Percentiles rank a stretch among this genome's conserved stretches.
phyloP scores from a whole-genome alignment of 2,888 invertebrate genomes.

The Drosophila eohydei region DNA sequence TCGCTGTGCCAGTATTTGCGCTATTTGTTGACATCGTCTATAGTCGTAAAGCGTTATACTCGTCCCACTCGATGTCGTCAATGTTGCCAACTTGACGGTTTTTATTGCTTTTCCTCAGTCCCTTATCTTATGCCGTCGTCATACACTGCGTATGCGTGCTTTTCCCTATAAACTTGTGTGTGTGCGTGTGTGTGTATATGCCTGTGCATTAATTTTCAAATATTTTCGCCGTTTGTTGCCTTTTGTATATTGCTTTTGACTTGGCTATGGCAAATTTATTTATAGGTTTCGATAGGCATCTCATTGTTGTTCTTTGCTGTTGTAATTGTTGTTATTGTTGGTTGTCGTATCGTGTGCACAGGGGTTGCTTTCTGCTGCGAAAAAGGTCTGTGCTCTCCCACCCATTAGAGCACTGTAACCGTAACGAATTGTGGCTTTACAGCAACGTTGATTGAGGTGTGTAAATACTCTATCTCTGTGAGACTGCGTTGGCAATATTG shows the following conservation, averaged over 20 bases:
- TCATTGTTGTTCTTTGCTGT: slow-evolving; percentile 46
- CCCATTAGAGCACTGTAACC: slow-evolving; percentile 15
- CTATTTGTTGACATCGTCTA: slow-evolving; percentile 63
- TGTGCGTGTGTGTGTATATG: slow-evolving; percentile 33
- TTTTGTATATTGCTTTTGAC: slow-evolving; percentile 51
- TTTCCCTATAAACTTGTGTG: slow-evolving; percentile 25
- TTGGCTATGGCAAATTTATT: slow-evolving; percentile 60
- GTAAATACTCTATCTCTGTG: background rate
- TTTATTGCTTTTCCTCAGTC: slow-evolving; percentile 60
- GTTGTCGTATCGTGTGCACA: slow-evolving; percentile 13
- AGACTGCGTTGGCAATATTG: background rate
- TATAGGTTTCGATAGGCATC: slow-evolving; percentile 65
- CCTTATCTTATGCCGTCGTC: slow-evolving; percentile 20
- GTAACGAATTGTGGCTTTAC: slow-evolving; percentile 21
- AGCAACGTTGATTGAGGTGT: background rate
- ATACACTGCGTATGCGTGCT: slow-evolving; percentile 58
- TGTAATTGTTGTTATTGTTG: slow-evolving; percentile 42
- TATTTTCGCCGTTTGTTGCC: slow-evolving; percentile 46
- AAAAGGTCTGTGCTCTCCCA: slow-evolving; percentile 7
- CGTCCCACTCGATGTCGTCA: slow-evolving; percentile 44
- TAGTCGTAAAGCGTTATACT: slow-evolving; percentile 35
- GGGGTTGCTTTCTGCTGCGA: slow-evolving; percentile 23
- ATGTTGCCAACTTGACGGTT: slow-evolving; percentile 60
- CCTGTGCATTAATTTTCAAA: slow-evolving; percentile 63
- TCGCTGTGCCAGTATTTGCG: slow-evolving; percentile 45